Evolutionary conservation across 1,140 invertebrate species (phyloP).

Genomic region (Eurosta solidaginis): DNA sequence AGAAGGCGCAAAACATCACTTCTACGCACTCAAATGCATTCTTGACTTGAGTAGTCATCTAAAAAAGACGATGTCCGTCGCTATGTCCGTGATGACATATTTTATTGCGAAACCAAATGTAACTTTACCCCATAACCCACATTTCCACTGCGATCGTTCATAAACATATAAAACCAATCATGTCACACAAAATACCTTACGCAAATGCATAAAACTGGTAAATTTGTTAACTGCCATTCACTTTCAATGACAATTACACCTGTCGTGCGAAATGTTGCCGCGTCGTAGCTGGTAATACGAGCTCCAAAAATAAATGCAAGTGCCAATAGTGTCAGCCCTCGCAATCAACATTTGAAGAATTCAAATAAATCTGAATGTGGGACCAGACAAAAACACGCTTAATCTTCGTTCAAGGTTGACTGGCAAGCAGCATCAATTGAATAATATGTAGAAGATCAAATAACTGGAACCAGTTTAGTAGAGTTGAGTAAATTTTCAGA

Average conservation of each 20-base stretch:
- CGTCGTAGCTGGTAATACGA: not conserved
- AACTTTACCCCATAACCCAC: no score
- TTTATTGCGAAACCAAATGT: no score
- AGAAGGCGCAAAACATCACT: no score
- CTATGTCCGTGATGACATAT: no score
- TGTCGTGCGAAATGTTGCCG: not conserved
- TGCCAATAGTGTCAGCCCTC: not conserved
- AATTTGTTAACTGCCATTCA: not conserved
- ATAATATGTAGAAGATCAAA: no score
- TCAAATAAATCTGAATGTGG: not conserved
- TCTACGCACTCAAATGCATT: no score
- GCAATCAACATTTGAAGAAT: not conserved
- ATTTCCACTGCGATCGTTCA: no score
- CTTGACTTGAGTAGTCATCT: no score
- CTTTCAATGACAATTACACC: conserved; percentile 26
- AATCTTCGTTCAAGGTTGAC: conserved; percentile 15
- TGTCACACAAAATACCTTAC: no score
- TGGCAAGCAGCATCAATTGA: not conserved
- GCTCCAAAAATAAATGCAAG: not conserved
- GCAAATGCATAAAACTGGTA: no score
- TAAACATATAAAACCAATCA: no score
- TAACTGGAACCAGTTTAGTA: not conserved
- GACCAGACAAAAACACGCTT: conserved; percentile 3
- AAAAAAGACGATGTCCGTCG: no score
- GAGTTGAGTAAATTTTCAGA: not conserved